Percentiles rank a stretch among this genome's conserved stretches.
These are phyloP conservation scores for Neosilurus hyrtlii DNA, from an alignment of 2,797 vertebrate species.

Conservation along the genomic window DNA sequence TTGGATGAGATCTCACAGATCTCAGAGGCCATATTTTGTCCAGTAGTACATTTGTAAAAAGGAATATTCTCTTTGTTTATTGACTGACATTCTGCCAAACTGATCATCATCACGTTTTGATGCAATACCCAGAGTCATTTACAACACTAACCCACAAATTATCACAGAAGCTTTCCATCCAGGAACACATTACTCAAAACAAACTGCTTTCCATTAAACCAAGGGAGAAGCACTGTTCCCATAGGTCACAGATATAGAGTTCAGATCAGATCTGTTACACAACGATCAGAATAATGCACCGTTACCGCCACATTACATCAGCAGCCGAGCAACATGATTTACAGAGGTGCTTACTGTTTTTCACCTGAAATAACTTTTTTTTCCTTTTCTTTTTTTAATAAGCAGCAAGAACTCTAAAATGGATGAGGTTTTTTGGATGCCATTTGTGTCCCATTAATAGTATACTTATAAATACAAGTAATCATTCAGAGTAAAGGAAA, in stretches of 20 bases:
- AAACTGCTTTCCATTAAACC: not conserved
- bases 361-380: not conserved
- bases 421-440: not conserved
- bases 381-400: no score
- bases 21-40: no score
- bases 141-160: not conserved
- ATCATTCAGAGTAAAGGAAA: not conserved
- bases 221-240: not conserved
- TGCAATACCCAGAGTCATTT: not conserved
- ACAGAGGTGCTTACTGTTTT: not conserved
- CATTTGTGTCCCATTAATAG: not conserved
- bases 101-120: not conserved
- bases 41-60: not conserved
- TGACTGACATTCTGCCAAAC: not conserved
- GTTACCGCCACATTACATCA: constrained; percentile 29
- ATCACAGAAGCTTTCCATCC: not conserved
- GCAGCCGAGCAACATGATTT: not conserved
- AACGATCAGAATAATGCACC: constrained; percentile 8
- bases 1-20: no score
- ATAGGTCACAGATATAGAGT: constrained; percentile 2
- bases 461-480: not conserved
- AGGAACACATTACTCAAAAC: not conserved
- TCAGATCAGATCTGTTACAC: constrained; percentile 16
- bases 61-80: not conserved
- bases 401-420: no score